Evolutionary conservation across 2,888 invertebrate species (phyloP), one percentile per base, ranked within the genome.

Genomic region (Oxystoma pomonae): DNA sequence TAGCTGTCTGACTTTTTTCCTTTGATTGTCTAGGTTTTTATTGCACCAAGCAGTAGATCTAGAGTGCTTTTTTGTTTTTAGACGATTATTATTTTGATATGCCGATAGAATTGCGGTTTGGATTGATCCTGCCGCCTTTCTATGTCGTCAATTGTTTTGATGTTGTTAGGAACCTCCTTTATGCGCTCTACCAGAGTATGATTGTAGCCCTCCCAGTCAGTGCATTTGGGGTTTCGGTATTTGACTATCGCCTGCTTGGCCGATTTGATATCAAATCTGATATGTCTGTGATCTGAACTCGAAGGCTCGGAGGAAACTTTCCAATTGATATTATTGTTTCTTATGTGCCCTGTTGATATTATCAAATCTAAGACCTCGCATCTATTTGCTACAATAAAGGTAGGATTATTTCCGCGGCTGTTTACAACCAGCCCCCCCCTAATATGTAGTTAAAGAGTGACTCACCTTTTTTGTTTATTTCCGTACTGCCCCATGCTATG

Each of bases 391-490:
- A n/a, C n/a, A n/a, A n/a, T n/a, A n/a, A n/a, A n/a, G 7, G 60
- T 67, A 1, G 64, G 63, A 51, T 60, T 7, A 56, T 60, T 62
- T n/a, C 62, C 64, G n/a, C 12, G 1, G 35, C 65, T 67, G 2
- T 58, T 22, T 58, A 67, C 16, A 1, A 51, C 16, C 55, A 65
- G 18, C n/a, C 20, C 12, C 57, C 55, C 17, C 21, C 49, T 35
- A 60, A 2, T 17, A 67, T 60, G 22, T 56, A 67, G 1, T 67
- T 57, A 18, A 66, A 17, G 12, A 67, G 59, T 22, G 58, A 49
- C 56, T 57, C 60, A 56, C 65, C 65, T 59, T 64, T 64, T 12
- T 16, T 50, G 58, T 66, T 67, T 60, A 63, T 12, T n/a, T n/a
- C n/a, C n/a, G n/a, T n/a, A n/a, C n/a, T n/a, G n/a, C n/a, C n/a